Conservation (phyloP, 2,113 vertebrate genomes). For the Thymallus thymallus region DNA sequence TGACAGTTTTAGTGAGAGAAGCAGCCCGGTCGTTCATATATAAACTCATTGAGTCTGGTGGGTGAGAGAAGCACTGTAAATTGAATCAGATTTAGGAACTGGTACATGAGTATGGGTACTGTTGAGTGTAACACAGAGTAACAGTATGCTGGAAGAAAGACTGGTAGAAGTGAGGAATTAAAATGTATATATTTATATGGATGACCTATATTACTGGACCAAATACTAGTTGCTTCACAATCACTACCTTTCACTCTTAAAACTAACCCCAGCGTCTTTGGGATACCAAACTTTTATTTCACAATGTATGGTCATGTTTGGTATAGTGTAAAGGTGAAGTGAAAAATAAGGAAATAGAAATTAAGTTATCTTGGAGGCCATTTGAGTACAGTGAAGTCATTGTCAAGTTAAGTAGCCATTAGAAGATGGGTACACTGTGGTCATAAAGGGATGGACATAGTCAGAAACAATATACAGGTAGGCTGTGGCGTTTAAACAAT, state of each 20-base stretch:
- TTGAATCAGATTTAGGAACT: slow-evolving; percentile 13
- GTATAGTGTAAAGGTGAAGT: background rate
- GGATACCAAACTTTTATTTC: background rate
- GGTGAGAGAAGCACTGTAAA: background rate
- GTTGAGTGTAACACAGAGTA: slow-evolving; percentile 4
- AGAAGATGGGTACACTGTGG: too few relatives aligned
- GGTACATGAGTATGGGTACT: background rate
- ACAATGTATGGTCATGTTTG: background rate
- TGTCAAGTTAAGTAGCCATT: too few relatives aligned
- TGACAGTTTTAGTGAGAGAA: background rate
- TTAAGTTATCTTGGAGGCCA: too few relatives aligned
- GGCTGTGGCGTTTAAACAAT: too few relatives aligned
- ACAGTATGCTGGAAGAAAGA: slow-evolving; percentile 17
- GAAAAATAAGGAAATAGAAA: too few relatives aligned
- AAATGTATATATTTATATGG: background rate
- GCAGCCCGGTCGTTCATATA: too few relatives aligned
- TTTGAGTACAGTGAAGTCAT: too few relatives aligned
- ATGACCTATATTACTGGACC: too few relatives aligned
- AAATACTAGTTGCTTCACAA: background rate
- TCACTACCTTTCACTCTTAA: background rate
- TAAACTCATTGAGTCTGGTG: too few relatives aligned
- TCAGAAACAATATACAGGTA: too few relatives aligned
- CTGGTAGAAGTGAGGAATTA: background rate
- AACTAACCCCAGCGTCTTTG: background rate
- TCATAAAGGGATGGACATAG: too few relatives aligned